Conservation (phyloP, 2,888 invertebrate species). For the Cheilosia urbana region DNA sequence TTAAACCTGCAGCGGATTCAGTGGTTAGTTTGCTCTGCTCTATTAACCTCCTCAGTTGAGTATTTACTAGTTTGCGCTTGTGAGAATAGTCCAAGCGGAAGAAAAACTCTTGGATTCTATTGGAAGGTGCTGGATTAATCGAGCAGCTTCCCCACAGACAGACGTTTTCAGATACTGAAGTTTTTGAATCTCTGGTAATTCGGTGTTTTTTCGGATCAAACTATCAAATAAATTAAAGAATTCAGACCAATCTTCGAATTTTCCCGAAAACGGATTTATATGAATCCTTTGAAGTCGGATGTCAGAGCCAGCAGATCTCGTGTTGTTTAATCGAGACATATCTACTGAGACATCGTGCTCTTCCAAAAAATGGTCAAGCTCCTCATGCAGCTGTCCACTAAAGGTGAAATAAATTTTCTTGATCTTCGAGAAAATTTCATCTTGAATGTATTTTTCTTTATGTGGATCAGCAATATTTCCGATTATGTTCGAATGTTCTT, state of each 20-base stretch:
- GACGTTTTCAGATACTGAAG: slow-evolving; percentile 19
- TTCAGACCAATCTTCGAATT: slow-evolving; percentile 23
- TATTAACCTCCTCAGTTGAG: slow-evolving; percentile 13
- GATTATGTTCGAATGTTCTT: too few species aligned
- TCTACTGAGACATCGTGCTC: not conserved
- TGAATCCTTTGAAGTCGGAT: slow-evolving; percentile 24
- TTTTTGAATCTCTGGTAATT: slow-evolving; percentile 8
- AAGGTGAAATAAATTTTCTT: slow-evolving; percentile 8
- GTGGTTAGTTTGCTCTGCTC: slow-evolving; percentile 21
- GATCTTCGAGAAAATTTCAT: slow-evolving; percentile 20
- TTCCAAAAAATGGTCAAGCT: not conserved
- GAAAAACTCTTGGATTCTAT: slow-evolving; percentile 21
- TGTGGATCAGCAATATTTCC: not conserved
- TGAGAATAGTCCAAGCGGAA: slow-evolving; percentile 25
- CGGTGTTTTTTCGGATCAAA: not conserved
- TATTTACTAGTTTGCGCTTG: slow-evolving; percentile 5
- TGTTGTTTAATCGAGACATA: slow-evolving; percentile 4
- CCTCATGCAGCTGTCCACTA: not conserved
- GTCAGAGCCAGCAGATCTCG: slow-evolving; percentile 6
- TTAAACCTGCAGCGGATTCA: slow-evolving; percentile 5
- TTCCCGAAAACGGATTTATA: slow-evolving; percentile 9
- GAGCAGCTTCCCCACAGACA: slow-evolving; percentile 19
- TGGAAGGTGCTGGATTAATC: slow-evolving; percentile 23
- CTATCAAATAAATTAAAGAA: slow-evolving; percentile 3
- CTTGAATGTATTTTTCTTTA: slow-evolving; percentile 1